Evolutionary conservation across 2,113 vertebrate species (phyloP).

Genomic region (Formicarius rufipectus): DNA sequence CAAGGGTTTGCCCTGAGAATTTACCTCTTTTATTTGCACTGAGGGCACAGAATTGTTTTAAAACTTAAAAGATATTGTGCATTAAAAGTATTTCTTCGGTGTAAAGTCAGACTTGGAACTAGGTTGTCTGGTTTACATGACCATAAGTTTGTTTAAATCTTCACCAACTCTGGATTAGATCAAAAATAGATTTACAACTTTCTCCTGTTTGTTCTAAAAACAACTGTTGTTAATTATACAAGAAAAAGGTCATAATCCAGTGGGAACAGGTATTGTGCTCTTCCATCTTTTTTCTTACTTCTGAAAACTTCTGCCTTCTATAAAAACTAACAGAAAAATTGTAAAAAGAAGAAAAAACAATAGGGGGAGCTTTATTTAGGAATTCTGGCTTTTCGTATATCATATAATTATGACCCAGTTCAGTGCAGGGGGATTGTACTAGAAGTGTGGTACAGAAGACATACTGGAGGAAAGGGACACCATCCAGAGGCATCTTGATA

Average conservation of each 20-base stretch:
- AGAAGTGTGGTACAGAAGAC: not conserved
- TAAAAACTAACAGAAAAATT: not conserved
- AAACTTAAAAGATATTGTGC: not conserved
- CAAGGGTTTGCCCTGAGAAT: not conserved
- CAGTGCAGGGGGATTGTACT: not conserved
- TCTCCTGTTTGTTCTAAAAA: not conserved
- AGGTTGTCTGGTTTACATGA: not conserved
- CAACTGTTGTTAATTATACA: not conserved
- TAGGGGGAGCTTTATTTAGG: not conserved
- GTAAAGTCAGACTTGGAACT: not conserved
- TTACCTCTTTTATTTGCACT: not conserved
- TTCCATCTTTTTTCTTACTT: not conserved
- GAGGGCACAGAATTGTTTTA: not conserved
- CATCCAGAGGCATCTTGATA: not conserved
- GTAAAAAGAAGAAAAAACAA: not conserved
- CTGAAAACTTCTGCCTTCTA: not conserved
- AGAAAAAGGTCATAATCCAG: not conserved
- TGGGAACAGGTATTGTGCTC: not conserved
- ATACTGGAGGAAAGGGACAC: not conserved
- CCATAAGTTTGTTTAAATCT: not conserved
- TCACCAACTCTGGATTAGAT: rapidly evolving
- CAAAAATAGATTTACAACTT: not conserved
- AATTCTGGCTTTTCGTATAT: not conserved
- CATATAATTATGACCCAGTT: not conserved
- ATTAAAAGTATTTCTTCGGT: not conserved